A percentile compares a stretch with the other conserved stretches of the same genome.
phyloP scores from a whole-genome alignment of 2,888 invertebrate species.

The Lasius fuliginosus region DNA sequence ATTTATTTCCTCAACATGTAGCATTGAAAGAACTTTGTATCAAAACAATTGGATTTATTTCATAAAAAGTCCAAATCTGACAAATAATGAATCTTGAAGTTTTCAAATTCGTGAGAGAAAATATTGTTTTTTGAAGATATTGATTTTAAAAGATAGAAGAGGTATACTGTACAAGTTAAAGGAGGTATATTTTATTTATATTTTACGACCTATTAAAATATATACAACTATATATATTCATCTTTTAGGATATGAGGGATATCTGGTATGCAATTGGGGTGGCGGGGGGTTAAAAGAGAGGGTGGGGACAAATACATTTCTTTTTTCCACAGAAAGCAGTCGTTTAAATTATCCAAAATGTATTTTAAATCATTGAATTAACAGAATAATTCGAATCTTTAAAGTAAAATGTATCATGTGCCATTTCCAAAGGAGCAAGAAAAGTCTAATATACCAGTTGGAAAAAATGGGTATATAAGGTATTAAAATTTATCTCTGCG shows the following conservation, averaged over 20 bases:
- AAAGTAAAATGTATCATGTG: neutral
- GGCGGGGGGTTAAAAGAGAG: neutral
- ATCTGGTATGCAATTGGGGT: neutral
- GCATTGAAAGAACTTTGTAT: neutral
- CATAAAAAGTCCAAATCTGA: neutral
- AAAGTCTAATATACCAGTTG: slow-evolving; percentile 32
- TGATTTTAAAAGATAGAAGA: neutral
- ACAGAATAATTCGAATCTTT: slow-evolving; percentile 35
- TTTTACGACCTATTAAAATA: neutral
- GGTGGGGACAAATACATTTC: slow-evolving; percentile 45
- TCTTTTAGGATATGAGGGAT: slow-evolving; percentile 7
- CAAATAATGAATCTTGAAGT: neutral
- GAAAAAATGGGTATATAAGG: slow-evolving; percentile 35
- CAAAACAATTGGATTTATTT: neutral
- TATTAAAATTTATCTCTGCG: neutral
- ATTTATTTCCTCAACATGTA: neutral
- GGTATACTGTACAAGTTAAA: slow-evolving; percentile 14
- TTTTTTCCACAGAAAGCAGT: slow-evolving; percentile 59
- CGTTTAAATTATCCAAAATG: neutral
- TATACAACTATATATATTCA: neutral
- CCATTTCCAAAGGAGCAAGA: slow-evolving; percentile 15
- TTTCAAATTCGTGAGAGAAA: too few species aligned
- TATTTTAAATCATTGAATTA: slow-evolving; percentile 11
- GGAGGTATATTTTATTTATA: slow-evolving; percentile 14
- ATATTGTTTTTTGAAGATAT: too few species aligned